Base-by-base conservation (phyloP, 2,113 vertebrate species). In the Leucosticte australis region DNA sequence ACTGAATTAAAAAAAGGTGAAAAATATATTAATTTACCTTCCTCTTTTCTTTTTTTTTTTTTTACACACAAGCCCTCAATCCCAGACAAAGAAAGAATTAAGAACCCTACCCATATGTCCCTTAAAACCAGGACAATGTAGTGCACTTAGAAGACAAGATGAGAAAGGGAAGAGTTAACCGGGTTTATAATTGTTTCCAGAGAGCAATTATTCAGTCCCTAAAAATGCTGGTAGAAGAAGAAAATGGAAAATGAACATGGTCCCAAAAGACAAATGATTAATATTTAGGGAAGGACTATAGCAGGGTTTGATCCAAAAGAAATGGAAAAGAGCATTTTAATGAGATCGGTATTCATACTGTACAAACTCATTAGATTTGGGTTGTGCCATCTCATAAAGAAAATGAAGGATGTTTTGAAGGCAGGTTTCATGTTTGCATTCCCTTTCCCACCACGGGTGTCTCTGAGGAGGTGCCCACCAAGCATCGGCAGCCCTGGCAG, bases 181-280 rank as follows among this genome's bases (percentile, higher is more conserved):
- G 71, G 79, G 49, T 86, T 94, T 93, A 57, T 87, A 94, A 92
- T 89, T 89, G 80, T 92, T 89, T 96, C 88, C 88, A 89, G 77
- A 90, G 64, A 93, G 73, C 65, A 96, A 82, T 96, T 95, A 93
- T 92, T 82, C 90, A 82, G 76, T 69, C 73, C 69, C 83, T 96
- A 89, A 93, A 97, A 97, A 92, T 82, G 77, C 65, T 89, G 44
- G 60, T 94, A 53, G 83, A 77, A 87, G 80, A 94, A 75, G 46
- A 95, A 96, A 94, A 86, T 81, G 90, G 94, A 96, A 96, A 93
- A 89, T 89, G 10, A 92, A 84, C 65, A 65, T 69, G 83, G 94
- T 93, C 93, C 83, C 90, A 92, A 62, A 33, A 92, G 92, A 89
- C 63, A 84, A 93, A 81, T 62, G 55, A 88, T 90, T 96, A 96